phyloP scores from a whole-genome alignment of 2,888 invertebrate species.

The Erebia aethiops region DNA sequence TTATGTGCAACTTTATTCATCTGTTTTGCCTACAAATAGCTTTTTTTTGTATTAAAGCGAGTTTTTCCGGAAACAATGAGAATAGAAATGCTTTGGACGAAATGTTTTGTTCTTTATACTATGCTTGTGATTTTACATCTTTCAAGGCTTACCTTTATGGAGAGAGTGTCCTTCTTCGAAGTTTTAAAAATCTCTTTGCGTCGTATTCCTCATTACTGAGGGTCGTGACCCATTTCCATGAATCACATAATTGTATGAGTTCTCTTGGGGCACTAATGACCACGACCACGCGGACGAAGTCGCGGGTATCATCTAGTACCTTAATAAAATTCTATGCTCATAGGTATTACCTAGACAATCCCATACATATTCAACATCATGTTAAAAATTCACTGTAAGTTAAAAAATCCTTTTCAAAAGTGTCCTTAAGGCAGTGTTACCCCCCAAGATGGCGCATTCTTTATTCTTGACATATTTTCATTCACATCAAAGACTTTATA shows the following conservation, averaged over 20 bases:
- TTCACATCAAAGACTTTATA: conserved; percentile 57
- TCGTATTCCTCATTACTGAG: too few species aligned
- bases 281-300: too few species aligned
- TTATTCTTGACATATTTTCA: conserved; percentile 62
- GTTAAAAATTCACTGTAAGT: conserved; percentile 9
- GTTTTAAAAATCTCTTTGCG: too few species aligned
- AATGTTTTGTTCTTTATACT: not conserved
- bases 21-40: conserved; percentile 6
- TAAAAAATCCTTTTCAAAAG: conserved; percentile 18
- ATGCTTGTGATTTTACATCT: not conserved
- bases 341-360: too few species aligned
- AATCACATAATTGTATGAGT: too few species aligned
- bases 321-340: too few species aligned
- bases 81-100: not conserved
- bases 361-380: not conserved
- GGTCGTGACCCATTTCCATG: too few species aligned
- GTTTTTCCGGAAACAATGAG: conserved; percentile 3
- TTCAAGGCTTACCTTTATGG: too few species aligned
- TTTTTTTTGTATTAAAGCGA: conserved; percentile 9
- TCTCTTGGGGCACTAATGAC: too few species aligned
- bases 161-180: too few species aligned
- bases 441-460: conserved; percentile 45
- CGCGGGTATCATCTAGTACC: too few species aligned
- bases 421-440: conserved; percentile 20
- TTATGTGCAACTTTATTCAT: conserved; percentile 6